A percentile compares a stretch with the other conserved stretches of the same genome.
Evolutionary conservation across 23 tunicate species (phyloP).

Genomic region (Ciona savignyi): DNA sequence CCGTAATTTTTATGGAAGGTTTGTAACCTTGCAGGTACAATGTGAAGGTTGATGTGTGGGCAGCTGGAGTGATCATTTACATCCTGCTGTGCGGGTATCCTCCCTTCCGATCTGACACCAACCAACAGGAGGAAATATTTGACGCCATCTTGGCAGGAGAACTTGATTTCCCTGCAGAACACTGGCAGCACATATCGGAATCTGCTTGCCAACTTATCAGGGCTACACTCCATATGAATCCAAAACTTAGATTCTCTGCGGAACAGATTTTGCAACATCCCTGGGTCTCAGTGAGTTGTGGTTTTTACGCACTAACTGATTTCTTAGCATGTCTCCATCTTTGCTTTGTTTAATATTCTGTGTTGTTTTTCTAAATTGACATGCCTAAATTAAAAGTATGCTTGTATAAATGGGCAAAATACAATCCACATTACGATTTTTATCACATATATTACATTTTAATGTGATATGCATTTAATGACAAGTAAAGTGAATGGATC

Average conservation of each 20-base stretch:
- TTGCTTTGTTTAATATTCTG: no score
- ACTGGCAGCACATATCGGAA: constrained; percentile 63
- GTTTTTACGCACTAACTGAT: no score
- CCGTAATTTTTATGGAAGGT: background rate
- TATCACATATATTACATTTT: no score
- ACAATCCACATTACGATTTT: no score
- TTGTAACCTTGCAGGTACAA: constrained; percentile 34
- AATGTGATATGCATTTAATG: no score
- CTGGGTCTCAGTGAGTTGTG: constrained; percentile 63
- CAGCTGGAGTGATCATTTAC: constrained; percentile 88
- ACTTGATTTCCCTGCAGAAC: constrained; percentile 49
- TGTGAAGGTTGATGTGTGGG: constrained; percentile 90
- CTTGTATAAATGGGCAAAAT: no score
- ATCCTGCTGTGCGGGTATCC: constrained; percentile 89
- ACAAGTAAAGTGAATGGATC: no score
- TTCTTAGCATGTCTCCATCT: no score
- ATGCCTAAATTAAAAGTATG: no score
- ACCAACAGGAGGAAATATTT: constrained; percentile 74
- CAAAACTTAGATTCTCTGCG: constrained; percentile 30
- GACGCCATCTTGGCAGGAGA: constrained; percentile 66
- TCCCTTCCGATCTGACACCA: constrained; percentile 65
- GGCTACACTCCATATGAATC: constrained; percentile 22
- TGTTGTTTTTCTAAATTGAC: no score
- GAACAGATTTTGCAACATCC: constrained; percentile 49
- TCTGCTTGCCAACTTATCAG: constrained; percentile 37